phyloP scores from a whole-genome alignment of 2,113 vertebrate species.

The Puma concolor region DNA sequence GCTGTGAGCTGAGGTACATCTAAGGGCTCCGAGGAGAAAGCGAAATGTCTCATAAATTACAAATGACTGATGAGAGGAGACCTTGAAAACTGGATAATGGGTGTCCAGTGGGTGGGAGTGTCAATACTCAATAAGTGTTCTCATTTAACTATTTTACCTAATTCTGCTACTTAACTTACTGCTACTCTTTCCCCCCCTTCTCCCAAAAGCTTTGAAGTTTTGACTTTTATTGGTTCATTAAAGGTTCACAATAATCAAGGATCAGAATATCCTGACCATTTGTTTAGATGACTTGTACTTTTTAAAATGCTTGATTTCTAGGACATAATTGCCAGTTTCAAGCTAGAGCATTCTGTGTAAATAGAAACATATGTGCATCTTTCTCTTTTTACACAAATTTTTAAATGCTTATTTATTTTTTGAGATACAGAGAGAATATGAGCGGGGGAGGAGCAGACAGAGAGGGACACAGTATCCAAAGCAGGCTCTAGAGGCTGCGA shows the following conservation, averaged over 20 bases:
- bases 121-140: not conserved
- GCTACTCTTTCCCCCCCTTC: not conserved
- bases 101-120: not conserved
- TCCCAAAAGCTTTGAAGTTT: constrained; percentile 4
- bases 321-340: not conserved
- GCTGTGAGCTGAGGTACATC: not conserved
- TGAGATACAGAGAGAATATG: too few species aligned
- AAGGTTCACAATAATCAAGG: not conserved
- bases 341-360: not conserved
- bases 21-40: not conserved
- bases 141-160: not conserved
- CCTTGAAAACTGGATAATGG: not conserved
- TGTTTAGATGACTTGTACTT: constrained; percentile 15
- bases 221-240: not conserved
- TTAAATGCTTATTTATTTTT: too few species aligned
- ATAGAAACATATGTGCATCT: not conserved
- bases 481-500: too few species aligned
- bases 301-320: constrained; percentile 38
- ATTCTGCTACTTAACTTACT: not conserved
- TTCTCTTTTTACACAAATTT: not conserved
- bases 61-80: not conserved
- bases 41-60: constrained; percentile 8
- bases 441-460: too few species aligned
- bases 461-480: too few species aligned
- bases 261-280: not conserved